A percentile compares a stretch with the other conserved stretches of the same genome.
phyloP scores from a whole-genome alignment of 1,140 invertebrate species.

The Agrilus planipennis region DNA sequence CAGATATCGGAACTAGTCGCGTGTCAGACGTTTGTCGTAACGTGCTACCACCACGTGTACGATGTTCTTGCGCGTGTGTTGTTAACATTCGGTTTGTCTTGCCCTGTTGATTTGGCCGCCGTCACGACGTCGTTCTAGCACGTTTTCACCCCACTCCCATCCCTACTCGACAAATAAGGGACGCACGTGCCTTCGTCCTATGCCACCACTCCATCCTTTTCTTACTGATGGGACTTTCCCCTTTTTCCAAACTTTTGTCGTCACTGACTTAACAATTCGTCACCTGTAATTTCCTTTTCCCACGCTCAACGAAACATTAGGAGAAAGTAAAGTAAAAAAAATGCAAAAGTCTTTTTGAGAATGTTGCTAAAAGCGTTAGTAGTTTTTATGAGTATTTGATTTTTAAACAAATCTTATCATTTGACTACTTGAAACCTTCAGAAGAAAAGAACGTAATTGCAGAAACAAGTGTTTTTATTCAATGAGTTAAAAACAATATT shows the following conservation, averaged over 20 bases:
- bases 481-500: too few relatives aligned
- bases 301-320: neutral
- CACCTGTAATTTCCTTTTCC: too few relatives aligned
- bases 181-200: conserved; percentile 3
- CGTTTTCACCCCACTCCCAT: conserved; percentile 28
- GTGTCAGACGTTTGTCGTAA: conserved; percentile 26
- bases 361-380: too few relatives aligned
- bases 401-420: too few relatives aligned
- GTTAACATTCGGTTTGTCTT: conserved; percentile 29
- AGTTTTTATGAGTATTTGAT: too few relatives aligned
- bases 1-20: conserved; percentile 27
- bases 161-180: conserved; percentile 16
- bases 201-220: neutral
- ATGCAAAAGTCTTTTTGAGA: too few relatives aligned
- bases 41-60: conserved; percentile 24
- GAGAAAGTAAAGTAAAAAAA: neutral
- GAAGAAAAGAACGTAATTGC: too few relatives aligned
- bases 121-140: conserved; percentile 30
- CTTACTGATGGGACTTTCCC: too few relatives aligned
- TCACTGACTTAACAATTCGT: too few relatives aligned
- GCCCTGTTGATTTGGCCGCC: conserved; percentile 30
- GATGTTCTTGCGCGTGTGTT: conserved; percentile 24
- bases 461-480: too few relatives aligned
- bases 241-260: too few relatives aligned
- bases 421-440: too few relatives aligned